These are phyloP conservation scores for Galaxias olidus DNA, from an alignment of 2,797 vertebrate species.

Conservation along the genomic window DNA sequence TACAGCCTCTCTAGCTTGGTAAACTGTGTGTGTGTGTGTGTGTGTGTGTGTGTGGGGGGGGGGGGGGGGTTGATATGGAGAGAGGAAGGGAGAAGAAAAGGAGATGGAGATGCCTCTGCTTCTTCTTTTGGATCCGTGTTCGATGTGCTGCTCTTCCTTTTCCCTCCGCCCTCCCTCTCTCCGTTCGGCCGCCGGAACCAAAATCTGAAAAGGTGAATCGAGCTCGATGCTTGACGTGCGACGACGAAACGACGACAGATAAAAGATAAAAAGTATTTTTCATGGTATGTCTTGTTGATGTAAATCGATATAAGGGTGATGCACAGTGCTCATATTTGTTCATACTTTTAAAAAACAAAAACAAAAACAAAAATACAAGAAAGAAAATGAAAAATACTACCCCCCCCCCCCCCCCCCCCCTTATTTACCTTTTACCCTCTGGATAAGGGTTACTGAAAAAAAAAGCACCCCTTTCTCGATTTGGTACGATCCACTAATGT, in stretches of 20 bases:
- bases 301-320: slow-evolving; percentile 7
- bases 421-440: not conserved
- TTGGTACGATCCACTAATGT: slow-evolving; percentile 28
- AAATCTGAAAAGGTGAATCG: slow-evolving; percentile 15
- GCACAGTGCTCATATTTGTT: slow-evolving; percentile 10
- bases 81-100: not conserved
- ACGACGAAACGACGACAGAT: slow-evolving; percentile 10
- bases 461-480: too few relatives aligned
- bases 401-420: not conserved
- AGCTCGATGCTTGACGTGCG: slow-evolving; percentile 28
- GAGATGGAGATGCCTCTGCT: too few relatives aligned
- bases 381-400: not conserved
- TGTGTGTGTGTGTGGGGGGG: too few relatives aligned
- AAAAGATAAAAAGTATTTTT: slow-evolving; percentile 27
- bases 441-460: slow-evolving; percentile 2
- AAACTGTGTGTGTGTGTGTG: too few relatives aligned
- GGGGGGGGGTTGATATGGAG: not conserved
- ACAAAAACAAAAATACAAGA: not conserved
- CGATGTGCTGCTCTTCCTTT: not conserved
- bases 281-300: slow-evolving; percentile 34
- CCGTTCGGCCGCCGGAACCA: slow-evolving; percentile 17
- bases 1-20: too few relatives aligned
- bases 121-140: too few relatives aligned
- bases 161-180: not conserved
- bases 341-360: not conserved